Evolutionary conservation across 1,140 invertebrate species (phyloP), one percentile per base, ranked within the genome.

Genomic region (Bactericera cockerelli): DNA sequence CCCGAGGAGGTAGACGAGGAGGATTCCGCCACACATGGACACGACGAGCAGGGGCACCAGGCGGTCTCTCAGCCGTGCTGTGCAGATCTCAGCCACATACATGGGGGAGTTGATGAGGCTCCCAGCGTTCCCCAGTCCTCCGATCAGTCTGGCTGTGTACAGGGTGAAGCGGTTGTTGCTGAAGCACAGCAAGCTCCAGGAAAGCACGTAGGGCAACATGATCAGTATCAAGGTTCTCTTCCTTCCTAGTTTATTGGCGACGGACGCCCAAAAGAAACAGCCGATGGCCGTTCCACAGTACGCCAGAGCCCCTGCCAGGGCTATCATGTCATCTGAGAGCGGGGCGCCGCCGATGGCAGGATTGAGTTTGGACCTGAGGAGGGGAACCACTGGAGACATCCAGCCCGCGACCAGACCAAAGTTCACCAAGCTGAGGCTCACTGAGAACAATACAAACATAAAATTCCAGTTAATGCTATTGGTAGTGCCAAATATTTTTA

Each of bases 11-110:
- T 86, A 92, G 0, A 82, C 81, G 28, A 83, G 72, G 0, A 92
- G 71, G 54, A 91, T 90, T 1, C 89, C 90, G n/a, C 85, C 66
- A 1, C 84, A 85, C 1, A 93, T 75, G 61, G 85, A 83, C 1
- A 92, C 70, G 67, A 92, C 88, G 65, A 91, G 87, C 65, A 87
- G 81, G 0, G 89, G 83, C 0, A 89, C 89, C 11, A 93, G 72
- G 1, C 80, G 74, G 2, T 90, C 90, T 19, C 89, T 74, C 59
- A 88, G 80, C 19, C 81, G 79, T 0, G 83, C 80, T 66, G 91
- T 84, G 0, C 88, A 84, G 31, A 91, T 86, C 74, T 93, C 90
- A 1, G 85, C 84, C 19, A 93, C 82, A 68, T 93, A 94, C 66
- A 90, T 84, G 0, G 89, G 89, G 0, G 81, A 81, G 16, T 83